phyloP scores from a whole-genome alignment of 2,888 invertebrate species.

The Helicoverpa assulta region DNA sequence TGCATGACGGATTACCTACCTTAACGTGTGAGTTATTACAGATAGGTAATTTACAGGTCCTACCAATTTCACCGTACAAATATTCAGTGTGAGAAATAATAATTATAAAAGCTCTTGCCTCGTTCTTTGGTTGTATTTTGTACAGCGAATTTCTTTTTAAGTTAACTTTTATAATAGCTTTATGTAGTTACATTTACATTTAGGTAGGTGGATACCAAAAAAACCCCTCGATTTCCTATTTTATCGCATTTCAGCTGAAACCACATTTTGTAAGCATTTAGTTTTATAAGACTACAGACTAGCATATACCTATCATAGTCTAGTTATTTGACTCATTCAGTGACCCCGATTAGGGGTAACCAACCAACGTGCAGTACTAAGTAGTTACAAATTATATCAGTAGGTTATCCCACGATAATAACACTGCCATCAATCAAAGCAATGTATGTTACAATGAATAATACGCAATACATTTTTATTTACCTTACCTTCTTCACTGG shows the following conservation, averaged over 20 bases:
- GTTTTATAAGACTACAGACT: background rate
- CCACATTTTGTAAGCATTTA: background rate
- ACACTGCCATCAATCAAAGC: conserved; percentile 6
- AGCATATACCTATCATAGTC: background rate
- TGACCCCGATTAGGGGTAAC: conserved; percentile 1
- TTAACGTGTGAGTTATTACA: background rate
- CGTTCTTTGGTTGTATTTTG: too few species aligned
- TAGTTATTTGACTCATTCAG: background rate
- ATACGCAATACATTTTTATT: conserved; percentile 30
- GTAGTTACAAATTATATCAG: background rate
- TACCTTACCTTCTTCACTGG: conserved; percentile 30
- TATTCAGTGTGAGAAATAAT: too few species aligned
- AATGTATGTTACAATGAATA: background rate
- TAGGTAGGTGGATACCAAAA: too few species aligned
- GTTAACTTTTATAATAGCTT: too few species aligned
- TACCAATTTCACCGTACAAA: background rate
- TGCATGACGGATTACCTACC: conserved; percentile 9
- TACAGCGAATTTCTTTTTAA: too few species aligned
- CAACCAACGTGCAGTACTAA: background rate
- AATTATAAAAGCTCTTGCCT: too few species aligned
- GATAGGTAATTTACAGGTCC: background rate
- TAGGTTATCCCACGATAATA: conserved; percentile 4
- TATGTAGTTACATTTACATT: too few species aligned
- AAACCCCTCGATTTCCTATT: too few species aligned
- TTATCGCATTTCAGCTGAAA: too few species aligned